Percentiles rank a stretch among this genome's conserved stretches.
phyloP scores from a whole-genome alignment of 2,888 invertebrate species.

The Thymelicus sylvestris region DNA sequence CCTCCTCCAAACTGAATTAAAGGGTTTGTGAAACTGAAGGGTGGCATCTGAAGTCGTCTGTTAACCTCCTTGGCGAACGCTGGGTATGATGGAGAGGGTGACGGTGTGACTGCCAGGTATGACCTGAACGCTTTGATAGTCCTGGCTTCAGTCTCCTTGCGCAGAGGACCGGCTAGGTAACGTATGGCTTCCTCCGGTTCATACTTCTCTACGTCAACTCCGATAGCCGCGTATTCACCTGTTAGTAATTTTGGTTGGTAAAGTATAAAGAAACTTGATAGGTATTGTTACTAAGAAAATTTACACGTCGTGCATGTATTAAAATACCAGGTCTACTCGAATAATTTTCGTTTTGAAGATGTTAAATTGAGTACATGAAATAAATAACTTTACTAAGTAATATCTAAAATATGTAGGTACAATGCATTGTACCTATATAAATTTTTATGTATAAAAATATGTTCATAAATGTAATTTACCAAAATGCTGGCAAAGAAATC shows the following conservation, averaged over 20 bases:
- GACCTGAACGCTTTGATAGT: constrained; percentile 90
- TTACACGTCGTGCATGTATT: too few relatives aligned
- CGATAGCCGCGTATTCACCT: constrained; percentile 98
- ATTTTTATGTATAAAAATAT: too few relatives aligned
- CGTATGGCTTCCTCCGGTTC: constrained; percentile 90
- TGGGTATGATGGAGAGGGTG: constrained; percentile 88
- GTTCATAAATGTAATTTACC: too few relatives aligned
- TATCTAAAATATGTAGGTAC: too few relatives aligned
- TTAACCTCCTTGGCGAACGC: constrained; percentile 92
- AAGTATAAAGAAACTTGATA: too few relatives aligned
- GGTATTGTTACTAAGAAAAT: too few relatives aligned
- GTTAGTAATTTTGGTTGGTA: constrained; percentile 37
- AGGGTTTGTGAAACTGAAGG: constrained; percentile 95
- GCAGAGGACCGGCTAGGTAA: constrained; percentile 91
- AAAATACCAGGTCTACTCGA: too few relatives aligned
- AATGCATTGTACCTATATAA: too few relatives aligned
- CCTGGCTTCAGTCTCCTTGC: constrained; percentile 85
- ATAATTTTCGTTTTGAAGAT: too few relatives aligned
- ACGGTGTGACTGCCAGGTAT: constrained; percentile 93
- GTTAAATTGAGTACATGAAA: too few relatives aligned
- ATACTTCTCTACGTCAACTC: constrained; percentile 95
- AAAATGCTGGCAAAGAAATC: too few relatives aligned
- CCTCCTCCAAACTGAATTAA: constrained; percentile 88
- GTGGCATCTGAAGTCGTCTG: constrained; percentile 92
- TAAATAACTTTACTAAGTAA: too few relatives aligned